Evolutionary conservation across 37 sponge, comb jelly and placozoan species (phyloP).

Genomic region (Geodia barretti): DNA sequence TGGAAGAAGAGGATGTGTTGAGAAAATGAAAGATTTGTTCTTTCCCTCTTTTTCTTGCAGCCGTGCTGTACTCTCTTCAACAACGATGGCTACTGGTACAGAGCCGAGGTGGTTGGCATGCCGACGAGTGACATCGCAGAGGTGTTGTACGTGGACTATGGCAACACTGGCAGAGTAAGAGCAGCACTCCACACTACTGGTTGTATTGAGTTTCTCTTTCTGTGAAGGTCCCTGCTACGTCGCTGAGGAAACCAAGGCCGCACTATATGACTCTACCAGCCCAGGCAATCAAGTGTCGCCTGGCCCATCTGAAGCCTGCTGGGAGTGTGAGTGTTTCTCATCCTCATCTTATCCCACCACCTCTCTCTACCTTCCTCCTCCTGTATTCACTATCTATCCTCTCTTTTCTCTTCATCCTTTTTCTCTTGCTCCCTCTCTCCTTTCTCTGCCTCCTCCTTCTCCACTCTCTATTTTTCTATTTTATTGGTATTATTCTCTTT

Average conservation of each 20-base stretch:
- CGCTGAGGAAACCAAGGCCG: conserved; percentile 36
- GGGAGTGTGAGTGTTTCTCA: conserved; percentile 30
- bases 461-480: background rate
- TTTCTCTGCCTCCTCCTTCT: background rate
- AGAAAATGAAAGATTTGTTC: too few relatives aligned
- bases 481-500: background rate
- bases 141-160: conserved; percentile 80
- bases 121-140: conserved; percentile 30
- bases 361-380: too few relatives aligned
- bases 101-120: conserved; percentile 37
- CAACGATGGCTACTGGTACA: conserved; percentile 72
- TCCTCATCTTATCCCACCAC: too few relatives aligned
- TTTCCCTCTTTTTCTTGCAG: conserved; percentile 30
- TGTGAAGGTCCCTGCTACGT: conserved; percentile 5
- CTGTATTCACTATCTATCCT: too few relatives aligned
- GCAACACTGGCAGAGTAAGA: conserved; percentile 34
- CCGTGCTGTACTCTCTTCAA: conserved; percentile 62
- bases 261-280: conserved; percentile 65
- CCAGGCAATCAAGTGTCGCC: conserved; percentile 53
- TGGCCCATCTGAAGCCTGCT: conserved; percentile 67
- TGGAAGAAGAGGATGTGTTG: too few relatives aligned
- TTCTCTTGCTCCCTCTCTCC: background rate
- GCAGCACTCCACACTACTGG: background rate
- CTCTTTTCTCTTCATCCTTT: too few relatives aligned
- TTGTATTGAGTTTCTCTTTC: background rate